Conservation (phyloP, 2,888 invertebrate species). For the Lagria hirta region DNA sequence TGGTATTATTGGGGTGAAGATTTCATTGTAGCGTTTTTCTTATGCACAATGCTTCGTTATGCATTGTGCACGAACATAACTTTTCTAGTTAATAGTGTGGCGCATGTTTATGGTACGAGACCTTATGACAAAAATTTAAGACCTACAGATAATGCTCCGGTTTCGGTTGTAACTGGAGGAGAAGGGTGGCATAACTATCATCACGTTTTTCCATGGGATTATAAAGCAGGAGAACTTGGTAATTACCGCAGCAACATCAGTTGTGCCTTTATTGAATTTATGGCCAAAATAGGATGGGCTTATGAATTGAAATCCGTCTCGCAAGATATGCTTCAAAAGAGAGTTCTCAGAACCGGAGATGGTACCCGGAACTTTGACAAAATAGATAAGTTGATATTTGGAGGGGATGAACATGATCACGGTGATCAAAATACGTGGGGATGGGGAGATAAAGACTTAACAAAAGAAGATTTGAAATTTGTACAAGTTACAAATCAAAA, state of each 20-base stretch:
- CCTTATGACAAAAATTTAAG: conserved; percentile 56
- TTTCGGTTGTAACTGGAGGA: conserved; percentile 71
- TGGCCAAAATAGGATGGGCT: conserved; percentile 76
- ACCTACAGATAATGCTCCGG: conserved; percentile 67
- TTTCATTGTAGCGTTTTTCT: conserved; percentile 9
- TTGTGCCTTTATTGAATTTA: conserved; percentile 74
- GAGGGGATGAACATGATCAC: conserved; percentile 49
- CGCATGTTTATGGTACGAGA: conserved; percentile 12
- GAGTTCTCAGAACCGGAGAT: conserved; percentile 61
- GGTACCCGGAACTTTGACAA: conserved; percentile 49
- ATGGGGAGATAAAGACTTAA: conserved; percentile 60
- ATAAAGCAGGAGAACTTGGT: conserved; percentile 56
- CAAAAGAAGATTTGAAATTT: conserved; percentile 52
- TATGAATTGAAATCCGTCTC: conserved; percentile 69
- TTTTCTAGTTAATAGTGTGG: conserved; percentile 13
- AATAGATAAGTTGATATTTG: not conserved
- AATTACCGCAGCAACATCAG: conserved; percentile 64
- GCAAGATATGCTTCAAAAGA: conserved; percentile 57
- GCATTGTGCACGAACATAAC: conserved; percentile 12
- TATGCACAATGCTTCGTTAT: conserved; percentile 12
- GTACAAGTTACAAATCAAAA: conserved; percentile 8
- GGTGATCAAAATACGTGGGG: conserved; percentile 60
- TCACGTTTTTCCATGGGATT: conserved; percentile 59
- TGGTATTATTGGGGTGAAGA: conserved; percentile 19
- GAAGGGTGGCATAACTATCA: conserved; percentile 76